A percentile compares a stretch with the other conserved stretches of the same genome.
These are phyloP conservation scores for Myiotriccus ornatus DNA, from an alignment of 2,797 vertebrate genomes.

Conservation along the genomic window DNA sequence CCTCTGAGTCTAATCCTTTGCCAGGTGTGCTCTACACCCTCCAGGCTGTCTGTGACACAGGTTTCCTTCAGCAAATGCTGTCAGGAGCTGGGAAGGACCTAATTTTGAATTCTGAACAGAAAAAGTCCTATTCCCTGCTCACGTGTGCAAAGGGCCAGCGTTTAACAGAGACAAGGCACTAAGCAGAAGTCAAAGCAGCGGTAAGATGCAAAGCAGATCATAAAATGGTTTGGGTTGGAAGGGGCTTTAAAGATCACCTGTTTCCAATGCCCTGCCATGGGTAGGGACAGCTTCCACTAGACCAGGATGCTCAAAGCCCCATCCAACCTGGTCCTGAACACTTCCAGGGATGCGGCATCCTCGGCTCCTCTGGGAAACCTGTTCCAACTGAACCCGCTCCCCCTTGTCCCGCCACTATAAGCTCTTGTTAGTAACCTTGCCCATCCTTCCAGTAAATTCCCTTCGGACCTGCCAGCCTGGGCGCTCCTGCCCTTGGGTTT, in stretches of 20 bases:
- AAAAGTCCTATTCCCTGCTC: neutral
- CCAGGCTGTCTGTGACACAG: accelerated
- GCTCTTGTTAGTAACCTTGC: neutral
- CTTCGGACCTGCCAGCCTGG: neutral
- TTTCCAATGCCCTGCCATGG: neutral
- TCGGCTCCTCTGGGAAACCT: neutral
- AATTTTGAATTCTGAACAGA: neutral
- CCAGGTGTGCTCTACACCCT: neutral
- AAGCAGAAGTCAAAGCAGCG: neutral
- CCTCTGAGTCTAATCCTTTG: too few species aligned
- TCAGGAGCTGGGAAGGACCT: neutral
- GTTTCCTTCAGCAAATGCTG: neutral
- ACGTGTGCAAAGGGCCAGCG: neutral
- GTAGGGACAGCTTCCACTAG: neutral
- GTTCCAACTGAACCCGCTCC: neutral
- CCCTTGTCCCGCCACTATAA: neutral
- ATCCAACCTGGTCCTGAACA: neutral
- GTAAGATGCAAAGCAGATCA: accelerated
- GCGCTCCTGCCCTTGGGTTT: neutral
- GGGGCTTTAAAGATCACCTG: neutral
- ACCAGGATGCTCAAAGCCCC: accelerated
- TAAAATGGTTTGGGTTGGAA: neutral
- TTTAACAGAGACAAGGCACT: neutral
- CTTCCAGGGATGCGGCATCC: neutral
- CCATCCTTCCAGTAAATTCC: neutral